A percentile compares a stretch with the other conserved stretches of the same genome.
phyloP scores from a whole-genome alignment of 2,113 vertebrate genomes.

The Hoplias malabaricus region DNA sequence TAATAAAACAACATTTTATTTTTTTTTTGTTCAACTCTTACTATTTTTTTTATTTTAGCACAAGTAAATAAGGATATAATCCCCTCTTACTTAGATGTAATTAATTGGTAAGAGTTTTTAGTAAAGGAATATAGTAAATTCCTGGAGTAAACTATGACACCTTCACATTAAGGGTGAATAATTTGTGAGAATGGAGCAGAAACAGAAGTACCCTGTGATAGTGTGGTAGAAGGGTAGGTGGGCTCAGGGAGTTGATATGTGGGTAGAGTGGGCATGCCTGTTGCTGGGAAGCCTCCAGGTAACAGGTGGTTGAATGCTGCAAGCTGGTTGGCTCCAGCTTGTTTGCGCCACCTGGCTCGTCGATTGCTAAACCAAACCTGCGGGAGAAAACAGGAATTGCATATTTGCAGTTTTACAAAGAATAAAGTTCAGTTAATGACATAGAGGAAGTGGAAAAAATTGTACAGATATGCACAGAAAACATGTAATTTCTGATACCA shows the following conservation, averaged over 20 bases:
- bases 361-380: constrained; percentile 99
- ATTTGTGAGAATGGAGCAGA: not conserved
- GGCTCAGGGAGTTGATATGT: constrained; percentile 92
- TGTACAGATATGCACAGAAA: no score
- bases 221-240: constrained; percentile 81
- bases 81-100: no score
- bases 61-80: no score
- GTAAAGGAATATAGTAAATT: not conserved
- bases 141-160: not conserved
- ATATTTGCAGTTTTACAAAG: not conserved
- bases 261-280: constrained; percentile 88
- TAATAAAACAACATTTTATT: no score
- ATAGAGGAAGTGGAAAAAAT: no score
- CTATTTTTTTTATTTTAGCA: no score
- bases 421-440: not conserved
- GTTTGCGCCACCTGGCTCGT: constrained; percentile 93
- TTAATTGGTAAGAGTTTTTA: no score
- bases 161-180: not conserved
- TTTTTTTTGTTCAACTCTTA: not conserved
- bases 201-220: constrained; percentile 82
- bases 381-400: not conserved
- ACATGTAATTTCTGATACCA: no score
- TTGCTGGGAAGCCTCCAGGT: constrained; percentile 88
- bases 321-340: constrained; percentile 94
- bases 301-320: constrained; percentile 95